Evolutionary conservation across 2,888 invertebrate species (phyloP).

Genomic region (Heteromurus nitidus): DNA sequence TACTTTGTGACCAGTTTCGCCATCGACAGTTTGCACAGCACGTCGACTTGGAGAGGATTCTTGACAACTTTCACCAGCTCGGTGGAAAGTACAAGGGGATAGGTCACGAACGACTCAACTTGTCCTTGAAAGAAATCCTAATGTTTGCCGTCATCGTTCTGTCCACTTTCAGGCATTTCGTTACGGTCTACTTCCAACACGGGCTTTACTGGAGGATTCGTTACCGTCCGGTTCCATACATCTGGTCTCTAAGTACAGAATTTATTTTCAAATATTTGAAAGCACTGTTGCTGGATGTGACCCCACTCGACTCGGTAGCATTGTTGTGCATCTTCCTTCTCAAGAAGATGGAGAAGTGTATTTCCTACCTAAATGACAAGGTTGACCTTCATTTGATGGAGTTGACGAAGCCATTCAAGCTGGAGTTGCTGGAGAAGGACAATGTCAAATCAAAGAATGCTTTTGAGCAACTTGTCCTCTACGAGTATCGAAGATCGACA

Average conservation of each 20-base stretch:
- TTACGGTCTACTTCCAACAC: neutral
- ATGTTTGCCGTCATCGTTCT: neutral
- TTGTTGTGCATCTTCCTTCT: constrained; percentile 14
- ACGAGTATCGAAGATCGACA: neutral
- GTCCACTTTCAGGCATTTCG: neutral
- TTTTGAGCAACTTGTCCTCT: neutral
- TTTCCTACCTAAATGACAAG: constrained; percentile 15
- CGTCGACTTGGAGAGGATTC: constrained; percentile 2
- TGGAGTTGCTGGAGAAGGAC: neutral
- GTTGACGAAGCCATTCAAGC: neutral
- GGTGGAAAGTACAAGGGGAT: neutral
- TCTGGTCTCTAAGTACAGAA: neutral
- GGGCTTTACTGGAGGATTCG: neutral
- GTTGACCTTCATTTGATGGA: neutral
- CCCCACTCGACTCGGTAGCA: neutral
- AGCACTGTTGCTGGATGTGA: constrained; percentile 12
- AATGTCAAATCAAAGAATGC: neutral
- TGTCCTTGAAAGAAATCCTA: neutral
- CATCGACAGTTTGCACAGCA: neutral
- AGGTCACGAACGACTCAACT: neutral
- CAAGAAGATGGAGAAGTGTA: constrained; percentile 4
- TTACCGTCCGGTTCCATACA: constrained; percentile 14
- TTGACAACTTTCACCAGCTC: neutral
- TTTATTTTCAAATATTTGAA: constrained; percentile 8
- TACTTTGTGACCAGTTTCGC: constrained; percentile 2